phyloP scores from a whole-genome alignment of 2,113 vertebrate genomes.

The Rutilus rutilus region DNA sequence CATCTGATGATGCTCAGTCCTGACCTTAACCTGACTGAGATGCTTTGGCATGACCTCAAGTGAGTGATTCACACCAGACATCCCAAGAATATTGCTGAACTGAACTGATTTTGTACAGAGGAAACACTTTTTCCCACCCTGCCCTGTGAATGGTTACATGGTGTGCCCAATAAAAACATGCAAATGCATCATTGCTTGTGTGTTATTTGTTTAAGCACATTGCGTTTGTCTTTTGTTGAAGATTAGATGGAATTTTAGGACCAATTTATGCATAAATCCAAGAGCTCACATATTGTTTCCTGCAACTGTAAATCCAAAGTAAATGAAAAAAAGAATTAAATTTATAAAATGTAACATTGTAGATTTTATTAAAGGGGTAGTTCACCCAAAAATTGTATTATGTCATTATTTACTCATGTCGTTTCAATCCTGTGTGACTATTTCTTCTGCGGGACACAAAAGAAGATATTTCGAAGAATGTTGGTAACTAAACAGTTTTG shows the following conservation, averaged over 20 bases:
- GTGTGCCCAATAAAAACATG: neutral
- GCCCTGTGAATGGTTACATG: neutral
- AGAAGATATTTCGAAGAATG: too few species aligned
- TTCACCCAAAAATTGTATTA: neutral
- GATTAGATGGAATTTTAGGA: neutral
- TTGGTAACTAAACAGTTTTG: neutral
- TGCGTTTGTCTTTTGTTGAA: neutral
- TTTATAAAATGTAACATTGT: neutral
- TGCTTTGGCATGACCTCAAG: neutral
- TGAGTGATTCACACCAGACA: neutral
- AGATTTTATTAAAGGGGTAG: neutral
- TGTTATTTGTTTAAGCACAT: neutral
- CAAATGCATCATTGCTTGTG: neutral
- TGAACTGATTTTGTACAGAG: neutral
- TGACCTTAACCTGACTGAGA: conserved; percentile 2
- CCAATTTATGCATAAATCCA: neutral
- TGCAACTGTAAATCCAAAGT: neutral
- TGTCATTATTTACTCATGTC: neutral
- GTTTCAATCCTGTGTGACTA: neutral
- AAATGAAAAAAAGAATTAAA: neutral
- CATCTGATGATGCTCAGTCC: neutral
- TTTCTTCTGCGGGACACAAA: neutral
- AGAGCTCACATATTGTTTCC: neutral
- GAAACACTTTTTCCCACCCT: neutral
- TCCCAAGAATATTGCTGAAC: neutral